phyloP scores from a whole-genome alignment of 2,113 vertebrate genomes.

The Pelecanus crispus region DNA sequence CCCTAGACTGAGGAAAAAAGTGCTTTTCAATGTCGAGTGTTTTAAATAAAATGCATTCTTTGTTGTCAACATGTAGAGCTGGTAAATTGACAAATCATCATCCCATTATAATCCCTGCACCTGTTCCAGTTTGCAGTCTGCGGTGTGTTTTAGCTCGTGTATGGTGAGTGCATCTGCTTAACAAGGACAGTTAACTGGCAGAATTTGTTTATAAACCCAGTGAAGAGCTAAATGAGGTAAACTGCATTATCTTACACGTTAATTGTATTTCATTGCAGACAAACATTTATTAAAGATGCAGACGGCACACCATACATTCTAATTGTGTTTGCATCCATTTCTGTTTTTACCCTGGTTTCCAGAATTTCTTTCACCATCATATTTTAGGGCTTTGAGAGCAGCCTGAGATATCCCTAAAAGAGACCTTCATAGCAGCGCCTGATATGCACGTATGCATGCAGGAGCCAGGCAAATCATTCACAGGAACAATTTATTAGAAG shows the following conservation, averaged over 20 bases:
- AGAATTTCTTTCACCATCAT: constrained; percentile 22
- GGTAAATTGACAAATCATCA: constrained; percentile 58
- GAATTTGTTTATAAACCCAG: constrained; percentile 75
- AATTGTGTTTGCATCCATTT: constrained; percentile 70
- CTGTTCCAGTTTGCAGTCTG: constrained; percentile 63
- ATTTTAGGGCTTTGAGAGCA: background rate
- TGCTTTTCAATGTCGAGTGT: background rate
- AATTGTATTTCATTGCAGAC: constrained; percentile 74
- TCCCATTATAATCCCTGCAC: constrained; percentile 63
- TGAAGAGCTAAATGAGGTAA: constrained; percentile 74
- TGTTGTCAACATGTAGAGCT: constrained; percentile 24
- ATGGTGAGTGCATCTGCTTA: constrained; percentile 70
- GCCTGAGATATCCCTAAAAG: background rate
- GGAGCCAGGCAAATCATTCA: background rate
- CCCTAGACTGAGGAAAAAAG: background rate
- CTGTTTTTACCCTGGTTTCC: constrained; percentile 60
- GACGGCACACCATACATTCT: constrained; percentile 65
- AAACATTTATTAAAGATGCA: constrained; percentile 73
- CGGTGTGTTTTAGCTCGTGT: constrained; percentile 39
- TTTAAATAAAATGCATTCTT: constrained; percentile 32
- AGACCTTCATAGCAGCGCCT: background rate
- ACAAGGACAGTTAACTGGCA: constrained; percentile 65
- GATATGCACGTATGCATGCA: rapidly evolving
- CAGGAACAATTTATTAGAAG: background rate
- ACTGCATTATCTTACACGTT: constrained; percentile 73